Percentiles rank a stretch among this genome's conserved stretches.
phyloP scores from a whole-genome alignment of 2,888 invertebrate species.

The Cremastinae sp. region DNA sequence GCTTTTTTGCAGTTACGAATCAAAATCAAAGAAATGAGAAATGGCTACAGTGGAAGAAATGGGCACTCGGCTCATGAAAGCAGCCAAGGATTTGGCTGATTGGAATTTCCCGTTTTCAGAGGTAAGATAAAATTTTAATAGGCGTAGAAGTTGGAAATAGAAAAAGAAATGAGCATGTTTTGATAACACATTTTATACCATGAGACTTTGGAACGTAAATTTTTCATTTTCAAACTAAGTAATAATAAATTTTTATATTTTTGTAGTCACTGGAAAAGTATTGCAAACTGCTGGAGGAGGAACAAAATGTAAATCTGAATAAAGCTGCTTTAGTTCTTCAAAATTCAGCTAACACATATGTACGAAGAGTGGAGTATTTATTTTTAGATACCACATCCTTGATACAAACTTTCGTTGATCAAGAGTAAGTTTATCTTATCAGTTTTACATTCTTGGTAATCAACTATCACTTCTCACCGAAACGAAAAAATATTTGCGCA shows the following conservation, averaged over 20 bases:
- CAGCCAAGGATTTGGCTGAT: conserved; percentile 73
- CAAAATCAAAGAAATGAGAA: conserved; percentile 50
- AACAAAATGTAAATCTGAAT: conserved; percentile 84
- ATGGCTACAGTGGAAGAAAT: conserved; percentile 68
- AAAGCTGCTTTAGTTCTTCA: conserved; percentile 90
- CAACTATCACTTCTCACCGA: conserved; percentile 6
- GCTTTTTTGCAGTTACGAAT: conserved; percentile 5
- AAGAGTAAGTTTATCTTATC: conserved; percentile 65
- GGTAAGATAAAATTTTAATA: conserved; percentile 63
- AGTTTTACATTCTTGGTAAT: neutral
- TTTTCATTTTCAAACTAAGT: conserved; percentile 19
- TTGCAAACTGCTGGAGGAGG: conserved; percentile 67
- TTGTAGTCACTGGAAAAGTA: conserved; percentile 72
- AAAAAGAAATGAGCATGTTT: too few species aligned
- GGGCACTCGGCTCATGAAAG: conserved; percentile 71
- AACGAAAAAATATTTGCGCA: conserved; percentile 41
- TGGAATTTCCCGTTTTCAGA: conserved; percentile 76
- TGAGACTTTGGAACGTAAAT: neutral
- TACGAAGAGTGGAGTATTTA: conserved; percentile 87
- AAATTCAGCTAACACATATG: conserved; percentile 87
- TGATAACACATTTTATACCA: neutral
- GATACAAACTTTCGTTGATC: conserved; percentile 77
- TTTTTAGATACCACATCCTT: conserved; percentile 80
- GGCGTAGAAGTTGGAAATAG: neutral
- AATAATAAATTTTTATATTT: conserved; percentile 25